Percentiles rank a stretch among this genome's conserved stretches.
These are phyloP conservation scores for Rhincodon typus DNA, from an alignment of 2,797 vertebrate species.

Conservation along the genomic window DNA sequence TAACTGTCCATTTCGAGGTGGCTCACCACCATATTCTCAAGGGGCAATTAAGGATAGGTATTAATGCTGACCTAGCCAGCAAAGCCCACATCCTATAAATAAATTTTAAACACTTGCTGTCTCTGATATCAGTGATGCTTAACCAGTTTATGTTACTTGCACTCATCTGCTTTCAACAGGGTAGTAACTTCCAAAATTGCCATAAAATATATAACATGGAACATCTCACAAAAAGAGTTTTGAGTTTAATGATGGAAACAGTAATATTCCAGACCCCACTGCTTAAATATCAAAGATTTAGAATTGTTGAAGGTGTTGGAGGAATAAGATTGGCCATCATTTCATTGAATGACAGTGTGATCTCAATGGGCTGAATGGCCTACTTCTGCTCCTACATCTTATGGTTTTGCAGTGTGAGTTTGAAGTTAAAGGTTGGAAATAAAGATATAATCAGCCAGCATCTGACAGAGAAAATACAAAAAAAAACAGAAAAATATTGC, in stretches of 20 bases:
- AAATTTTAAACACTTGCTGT: background rate
- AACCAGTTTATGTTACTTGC: background rate
- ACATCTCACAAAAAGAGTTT: background rate
- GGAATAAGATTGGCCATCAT: too few relatives aligned
- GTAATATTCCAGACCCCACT: background rate
- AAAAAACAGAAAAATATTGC: background rate
- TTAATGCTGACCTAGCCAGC: background rate
- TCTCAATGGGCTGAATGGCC: too few relatives aligned
- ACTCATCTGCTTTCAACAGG: too few relatives aligned
- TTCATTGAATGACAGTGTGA: too few relatives aligned
- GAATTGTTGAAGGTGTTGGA: background rate
- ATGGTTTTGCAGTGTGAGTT: background rate
- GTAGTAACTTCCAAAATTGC: background rate
- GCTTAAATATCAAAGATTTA: background rate
- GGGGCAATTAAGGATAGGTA: background rate
- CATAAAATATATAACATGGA: background rate
- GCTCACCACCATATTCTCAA: background rate
- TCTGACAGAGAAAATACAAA: background rate
- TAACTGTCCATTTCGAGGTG: too few relatives aligned
- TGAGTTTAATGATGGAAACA: background rate
- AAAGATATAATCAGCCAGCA: background rate
- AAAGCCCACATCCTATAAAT: background rate
- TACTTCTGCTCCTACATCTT: too few relatives aligned
- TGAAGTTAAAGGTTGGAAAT: background rate
- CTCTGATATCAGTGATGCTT: background rate